Evolutionary conservation across 1,140 invertebrate species (phyloP), one percentile per base, ranked within the genome.

Genomic region (Drosophila tropicalis): DNA sequence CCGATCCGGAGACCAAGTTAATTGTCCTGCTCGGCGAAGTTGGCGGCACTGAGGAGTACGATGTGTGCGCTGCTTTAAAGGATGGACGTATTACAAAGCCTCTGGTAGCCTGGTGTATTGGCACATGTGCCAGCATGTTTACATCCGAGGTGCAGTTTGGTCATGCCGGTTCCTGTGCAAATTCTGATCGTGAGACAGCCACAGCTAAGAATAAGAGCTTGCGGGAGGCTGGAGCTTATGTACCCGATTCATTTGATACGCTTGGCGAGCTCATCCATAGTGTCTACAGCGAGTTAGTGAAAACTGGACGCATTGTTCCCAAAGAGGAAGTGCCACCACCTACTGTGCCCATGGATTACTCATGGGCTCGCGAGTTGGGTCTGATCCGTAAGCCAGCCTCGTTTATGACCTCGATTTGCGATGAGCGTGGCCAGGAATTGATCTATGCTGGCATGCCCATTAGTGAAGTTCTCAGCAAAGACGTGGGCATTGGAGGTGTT

Each of bases 391-490:
- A 99, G 92, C 99, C 99, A 39, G 99, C 99, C 0, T 99, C 98
- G 0, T 99, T 99, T 92, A 99, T 99, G 97, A 99, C 98, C 13
- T 98, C 97, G 19, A 99, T 99, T 89, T 99, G 98, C 92, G 99
- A 99, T 93, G 99, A 99, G 93, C 94, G 99, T 81, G 99, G 99
- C 5, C 98, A 99, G 90, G 99, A 99, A 93, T 93, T 99, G 17
- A 94, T 98, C 19, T 99, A 99, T 93, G 98, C 98, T 67, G 99
- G 99, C 13, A 99, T 99, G 94, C 99, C 99, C 22, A 99, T 99
- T 83, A 98, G 97, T 56, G 97, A 99, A 82, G 98, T 98, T 13
- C 92, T 97, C 7, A 96, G 97, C 84, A 95, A 96, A 85, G 96
- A 97, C 79, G 95, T 99, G 70, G 99, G 99, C 19, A 97, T 99